Base-by-base conservation (phyloP, 2,113 vertebrate genomes). In the Serilophus lunatus region DNA sequence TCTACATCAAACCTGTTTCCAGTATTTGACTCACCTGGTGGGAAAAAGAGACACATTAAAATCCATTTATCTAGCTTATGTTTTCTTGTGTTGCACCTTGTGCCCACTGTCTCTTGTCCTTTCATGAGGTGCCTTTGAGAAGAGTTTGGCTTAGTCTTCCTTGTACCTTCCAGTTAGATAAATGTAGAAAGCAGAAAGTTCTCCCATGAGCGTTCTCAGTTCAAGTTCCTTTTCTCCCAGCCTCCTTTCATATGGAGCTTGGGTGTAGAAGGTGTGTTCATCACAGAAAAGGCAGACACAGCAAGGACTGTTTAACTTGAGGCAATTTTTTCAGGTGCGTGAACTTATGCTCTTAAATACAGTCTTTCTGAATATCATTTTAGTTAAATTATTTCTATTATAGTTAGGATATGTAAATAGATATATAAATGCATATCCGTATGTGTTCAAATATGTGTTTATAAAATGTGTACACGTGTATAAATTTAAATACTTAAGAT, bases 181-280 rank as follows among this genome's bases (percentile, higher is more conserved):
- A 49, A 59, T 47, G 29, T 2, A 76, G 47, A 76, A 83, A 83
- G 24, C 50, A 66, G 1, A 57, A 44, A 53, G 14, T 11, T 82
- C 35, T 65, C 8, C 14, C 31, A 17, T 68, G 28, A 79, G 40
- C 6, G 1, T 23, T 68, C 33, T n/a, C 9, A 31, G 75, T 86
- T 91, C 82, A 53, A 77, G 47, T 29, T 33, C 71, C 6, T 90
- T 77, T 81, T 65, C 54, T 85, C 14, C 12, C 38, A 65, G 44
- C 12, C 10, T 59, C 1, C 3, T 61, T 4, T n/a, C 40, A 9
- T 64, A 16, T 0, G 1, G 44, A 44, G 44, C 13, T 44, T 44
- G 13, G 17, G 44, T 16, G 17, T 6, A 44, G 44, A 44, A 44
- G 6, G 0, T 35, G 66, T 35, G 15, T 71, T 87, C 22, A 18